Evolutionary conservation across 1,140 invertebrate genomes (phyloP).

Genomic region (Pissodes strobi): DNA sequence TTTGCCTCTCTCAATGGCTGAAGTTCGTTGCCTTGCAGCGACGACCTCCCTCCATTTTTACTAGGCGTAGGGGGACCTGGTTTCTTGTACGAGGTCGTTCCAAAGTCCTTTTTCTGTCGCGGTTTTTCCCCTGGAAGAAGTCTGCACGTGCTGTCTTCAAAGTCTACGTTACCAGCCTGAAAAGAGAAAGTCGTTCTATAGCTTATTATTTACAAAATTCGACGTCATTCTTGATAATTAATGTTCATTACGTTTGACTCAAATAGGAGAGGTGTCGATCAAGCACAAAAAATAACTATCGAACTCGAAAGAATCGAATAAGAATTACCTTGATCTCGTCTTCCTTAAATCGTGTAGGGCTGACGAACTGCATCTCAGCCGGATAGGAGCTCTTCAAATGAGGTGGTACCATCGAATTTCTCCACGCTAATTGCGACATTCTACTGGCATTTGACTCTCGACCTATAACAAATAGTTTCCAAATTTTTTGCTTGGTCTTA

Average conservation of each 20-base stretch:
- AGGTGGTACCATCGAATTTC: slow-evolving; percentile 85
- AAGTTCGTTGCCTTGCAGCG: slow-evolving; percentile 60
- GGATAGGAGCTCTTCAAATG: slow-evolving; percentile 90
- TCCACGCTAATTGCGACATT: slow-evolving; percentile 73
- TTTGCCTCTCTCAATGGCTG: slow-evolving; percentile 47
- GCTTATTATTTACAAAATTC: too few species aligned
- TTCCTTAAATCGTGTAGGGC: slow-evolving; percentile 61
- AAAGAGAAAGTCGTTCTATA: not conserved
- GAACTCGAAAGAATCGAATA: too few species aligned
- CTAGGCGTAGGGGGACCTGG: slow-evolving; percentile 83
- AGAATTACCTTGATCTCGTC: slow-evolving; percentile 81
- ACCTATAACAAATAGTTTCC: too few species aligned
- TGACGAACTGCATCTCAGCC: slow-evolving; percentile 76
- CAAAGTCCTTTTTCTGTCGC: slow-evolving; percentile 60
- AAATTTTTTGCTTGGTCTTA: too few species aligned
- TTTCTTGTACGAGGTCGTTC: slow-evolving; percentile 75
- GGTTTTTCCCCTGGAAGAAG: slow-evolving; percentile 62
- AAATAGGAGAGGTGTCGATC: too few species aligned
- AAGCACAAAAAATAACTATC: too few species aligned
- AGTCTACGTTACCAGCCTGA: slow-evolving; percentile 61
- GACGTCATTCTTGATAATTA: too few species aligned
- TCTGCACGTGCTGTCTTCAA: slow-evolving; percentile 66
- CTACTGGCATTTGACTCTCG: slow-evolving; percentile 54
- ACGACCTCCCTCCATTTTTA: slow-evolving; percentile 76
- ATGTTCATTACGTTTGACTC: too few species aligned